A percentile compares a stretch with the other conserved stretches of the same genome.
phyloP scores from a whole-genome alignment of 2,888 invertebrate species.

The Ganaspis brasiliensis region DNA sequence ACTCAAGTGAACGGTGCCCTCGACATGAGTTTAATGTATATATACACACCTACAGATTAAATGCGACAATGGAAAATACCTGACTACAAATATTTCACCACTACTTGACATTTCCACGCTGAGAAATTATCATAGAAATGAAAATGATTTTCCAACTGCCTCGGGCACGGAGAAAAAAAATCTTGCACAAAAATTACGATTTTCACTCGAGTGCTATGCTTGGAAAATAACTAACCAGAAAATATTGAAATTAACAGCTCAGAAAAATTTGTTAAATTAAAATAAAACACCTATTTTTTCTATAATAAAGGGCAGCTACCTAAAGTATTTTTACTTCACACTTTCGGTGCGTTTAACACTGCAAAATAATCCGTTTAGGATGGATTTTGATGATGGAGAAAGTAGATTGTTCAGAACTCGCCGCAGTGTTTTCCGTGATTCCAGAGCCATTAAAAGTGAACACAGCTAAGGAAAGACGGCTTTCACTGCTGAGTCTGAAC shows the following conservation, averaged over 20 bases:
- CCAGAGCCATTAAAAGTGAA: conserved; percentile 73
- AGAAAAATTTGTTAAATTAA: not conserved
- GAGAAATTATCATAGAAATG: not conserved
- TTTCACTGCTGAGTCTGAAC: conserved; percentile 78
- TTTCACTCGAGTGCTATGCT: too few relatives aligned
- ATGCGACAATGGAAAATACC: conserved; percentile 28
- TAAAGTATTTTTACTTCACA: not conserved
- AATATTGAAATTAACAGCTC: too few relatives aligned
- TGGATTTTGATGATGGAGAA: conserved; percentile 41
- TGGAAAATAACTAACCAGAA: too few relatives aligned
- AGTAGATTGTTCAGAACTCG: conserved; percentile 71
- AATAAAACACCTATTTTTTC: too few relatives aligned
- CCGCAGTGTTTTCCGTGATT: conserved; percentile 79
- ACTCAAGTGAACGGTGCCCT: conserved; percentile 74
- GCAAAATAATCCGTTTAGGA: not conserved
- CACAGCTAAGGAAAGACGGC: conserved; percentile 78
- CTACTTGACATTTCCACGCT: conserved; percentile 11
- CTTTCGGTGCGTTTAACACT: not conserved
- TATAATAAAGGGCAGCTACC: not conserved
- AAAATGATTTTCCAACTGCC: not conserved
- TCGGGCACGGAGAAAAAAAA: too few relatives aligned
- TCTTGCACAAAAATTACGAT: not conserved
- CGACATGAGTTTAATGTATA: conserved; percentile 25
- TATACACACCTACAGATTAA: conserved; percentile 20
- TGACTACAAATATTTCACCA: conserved; percentile 18